These are phyloP conservation scores for Muraenolepis orangiensis DNA, from an alignment of 2,797 vertebrate genomes.

Conservation along the genomic window DNA sequence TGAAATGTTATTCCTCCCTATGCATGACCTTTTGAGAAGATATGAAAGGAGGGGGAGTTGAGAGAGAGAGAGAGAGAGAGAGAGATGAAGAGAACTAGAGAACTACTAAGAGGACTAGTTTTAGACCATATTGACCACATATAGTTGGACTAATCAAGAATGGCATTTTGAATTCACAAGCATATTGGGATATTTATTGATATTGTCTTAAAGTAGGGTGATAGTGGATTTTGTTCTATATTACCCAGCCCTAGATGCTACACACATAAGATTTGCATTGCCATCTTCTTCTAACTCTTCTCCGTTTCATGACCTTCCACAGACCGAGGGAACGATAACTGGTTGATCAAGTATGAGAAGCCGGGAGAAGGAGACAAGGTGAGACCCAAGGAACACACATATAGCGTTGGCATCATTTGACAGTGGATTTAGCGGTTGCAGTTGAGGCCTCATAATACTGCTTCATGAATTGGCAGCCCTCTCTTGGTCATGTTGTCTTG, in stretches of 20 bases:
- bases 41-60: too few relatives aligned
- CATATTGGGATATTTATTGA: too few relatives aligned
- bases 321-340: conserved; percentile 98
- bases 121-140: too few relatives aligned
- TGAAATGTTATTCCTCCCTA: neutral
- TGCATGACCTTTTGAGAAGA: neutral
- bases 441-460: neutral
- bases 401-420: neutral
- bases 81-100: too few relatives aligned
- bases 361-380: conserved; percentile 79
- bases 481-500: neutral
- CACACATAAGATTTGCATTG: neutral
- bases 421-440: neutral
- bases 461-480: too few relatives aligned
- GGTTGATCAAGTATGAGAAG: conserved; percentile 93
- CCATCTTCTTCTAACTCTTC: conserved; percentile 4
- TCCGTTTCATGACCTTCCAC: conserved; percentile 35
- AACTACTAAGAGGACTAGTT: too few relatives aligned
- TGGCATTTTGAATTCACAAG: too few relatives aligned
- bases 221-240: too few relatives aligned
- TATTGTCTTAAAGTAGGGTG: too few relatives aligned
- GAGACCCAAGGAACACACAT: conserved; percentile 17
- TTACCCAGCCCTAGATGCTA: too few relatives aligned
- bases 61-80: too few relatives aligned
- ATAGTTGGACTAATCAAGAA: too few relatives aligned